These are phyloP conservation scores for Amblyjoppa fuscipennis DNA, from an alignment of 2,888 invertebrate genomes.

Conservation along the genomic window DNA sequence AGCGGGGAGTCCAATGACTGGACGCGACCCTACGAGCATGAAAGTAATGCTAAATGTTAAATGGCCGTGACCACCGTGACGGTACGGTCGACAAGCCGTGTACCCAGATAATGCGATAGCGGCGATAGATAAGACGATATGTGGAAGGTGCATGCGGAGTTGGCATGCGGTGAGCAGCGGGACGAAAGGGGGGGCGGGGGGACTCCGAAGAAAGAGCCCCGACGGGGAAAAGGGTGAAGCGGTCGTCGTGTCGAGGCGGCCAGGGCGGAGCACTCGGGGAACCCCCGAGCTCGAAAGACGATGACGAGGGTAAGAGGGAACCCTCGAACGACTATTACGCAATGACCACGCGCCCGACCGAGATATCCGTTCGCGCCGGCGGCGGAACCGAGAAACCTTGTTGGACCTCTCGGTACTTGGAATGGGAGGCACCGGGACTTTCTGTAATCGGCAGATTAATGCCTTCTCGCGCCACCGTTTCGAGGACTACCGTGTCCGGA, in stretches of 20 bases:
- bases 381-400: slow-evolving; percentile 71
- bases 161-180: slow-evolving; percentile 51
- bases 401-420: slow-evolving; percentile 79
- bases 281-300: slow-evolving; percentile 45
- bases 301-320: slow-evolving; percentile 31
- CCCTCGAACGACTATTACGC: slow-evolving; percentile 78
- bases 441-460: slow-evolving; percentile 85
- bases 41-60: slow-evolving; percentile 65
- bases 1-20: slow-evolving; percentile 9
- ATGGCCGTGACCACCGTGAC: slow-evolving; percentile 62
- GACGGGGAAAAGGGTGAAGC: slow-evolving; percentile 48
- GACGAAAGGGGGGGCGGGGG: slow-evolving; percentile 8
- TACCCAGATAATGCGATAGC: slow-evolving; percentile 58
- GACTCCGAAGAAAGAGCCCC: background rate
- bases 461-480: slow-evolving; percentile 72
- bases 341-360: slow-evolving; percentile 80
- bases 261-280: slow-evolving; percentile 44
- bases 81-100: slow-evolving; percentile 51
- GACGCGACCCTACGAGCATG: slow-evolving; percentile 21
- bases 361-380: slow-evolving; percentile 36
- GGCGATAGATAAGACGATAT: slow-evolving; percentile 57
- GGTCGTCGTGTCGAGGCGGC: slow-evolving; percentile 49
- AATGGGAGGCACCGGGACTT: slow-evolving; percentile 82
- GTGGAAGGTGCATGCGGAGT: slow-evolving; percentile 30
- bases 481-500: slow-evolving; percentile 40